phyloP scores from a whole-genome alignment of 2,113 vertebrate species.

The Crotalus tigris region DNA sequence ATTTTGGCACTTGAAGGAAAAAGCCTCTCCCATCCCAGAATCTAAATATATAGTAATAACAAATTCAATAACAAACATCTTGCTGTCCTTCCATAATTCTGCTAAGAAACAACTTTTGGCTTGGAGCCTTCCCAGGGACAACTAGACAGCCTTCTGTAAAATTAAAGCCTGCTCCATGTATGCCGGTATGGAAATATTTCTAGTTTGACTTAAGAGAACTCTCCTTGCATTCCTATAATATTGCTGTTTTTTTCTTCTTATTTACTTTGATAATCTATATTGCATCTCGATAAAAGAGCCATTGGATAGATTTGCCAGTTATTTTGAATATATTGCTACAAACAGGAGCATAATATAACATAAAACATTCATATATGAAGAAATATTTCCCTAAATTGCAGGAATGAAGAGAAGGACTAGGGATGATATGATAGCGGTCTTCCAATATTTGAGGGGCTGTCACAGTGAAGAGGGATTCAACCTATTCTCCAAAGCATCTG shows the following conservation, averaged over 20 bases:
- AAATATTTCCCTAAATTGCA: background rate
- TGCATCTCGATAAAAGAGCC: background rate
- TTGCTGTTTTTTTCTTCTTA: background rate
- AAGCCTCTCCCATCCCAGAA: background rate
- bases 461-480: background rate
- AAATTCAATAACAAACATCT: background rate
- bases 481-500: background rate
- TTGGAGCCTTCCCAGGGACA: background rate
- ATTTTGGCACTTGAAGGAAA: background rate
- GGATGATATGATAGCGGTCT: background rate
- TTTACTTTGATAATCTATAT: background rate
- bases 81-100: background rate
- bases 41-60: background rate
- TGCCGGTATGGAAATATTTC: background rate
- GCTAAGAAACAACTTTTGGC: background rate
- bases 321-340: background rate
- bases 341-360: background rate
- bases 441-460: background rate
- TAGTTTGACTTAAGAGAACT: background rate
- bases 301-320: background rate
- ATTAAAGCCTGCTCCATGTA: background rate
- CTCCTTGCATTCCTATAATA: background rate
- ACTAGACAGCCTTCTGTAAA: background rate
- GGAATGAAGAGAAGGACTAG: background rate
- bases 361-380: background rate